Conservation (phyloP, 2,113 vertebrate species). For the Sprattus sprattus region DNA sequence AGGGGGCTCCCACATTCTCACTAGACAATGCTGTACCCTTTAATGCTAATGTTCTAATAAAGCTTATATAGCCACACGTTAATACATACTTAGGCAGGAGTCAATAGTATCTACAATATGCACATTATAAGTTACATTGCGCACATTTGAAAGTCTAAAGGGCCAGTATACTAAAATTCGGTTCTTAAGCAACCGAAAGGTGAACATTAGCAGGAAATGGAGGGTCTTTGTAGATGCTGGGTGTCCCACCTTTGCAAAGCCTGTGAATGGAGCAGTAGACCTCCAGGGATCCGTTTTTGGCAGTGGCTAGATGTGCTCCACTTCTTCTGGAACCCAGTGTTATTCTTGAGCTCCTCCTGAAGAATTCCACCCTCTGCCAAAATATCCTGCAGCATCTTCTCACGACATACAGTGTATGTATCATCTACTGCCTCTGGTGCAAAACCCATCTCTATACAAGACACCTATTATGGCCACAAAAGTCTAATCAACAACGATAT, state of each 20-base stretch:
- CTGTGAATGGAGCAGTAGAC: conserved; percentile 38
- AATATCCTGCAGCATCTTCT: conserved; percentile 52
- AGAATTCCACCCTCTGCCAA: conserved; percentile 48
- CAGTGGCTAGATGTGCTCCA: conserved; percentile 35
- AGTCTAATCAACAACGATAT: neutral
- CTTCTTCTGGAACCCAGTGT: neutral
- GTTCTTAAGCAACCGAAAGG: conserved; percentile 40
- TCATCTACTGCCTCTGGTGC: conserved; percentile 54
- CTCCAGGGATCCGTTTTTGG: conserved; percentile 31
- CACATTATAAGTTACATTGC: too few relatives aligned
- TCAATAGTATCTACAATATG: too few relatives aligned
- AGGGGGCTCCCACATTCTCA: too few relatives aligned
- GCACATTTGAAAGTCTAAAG: too few relatives aligned
- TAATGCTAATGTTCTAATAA: too few relatives aligned
- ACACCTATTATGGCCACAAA: neutral
- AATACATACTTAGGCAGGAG: too few relatives aligned
- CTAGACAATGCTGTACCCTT: too few relatives aligned
- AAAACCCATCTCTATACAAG: too few relatives aligned
- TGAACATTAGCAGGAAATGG: conserved; percentile 67
- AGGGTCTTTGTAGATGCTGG: conserved; percentile 52
- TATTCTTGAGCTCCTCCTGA: conserved; percentile 39
- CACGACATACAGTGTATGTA: conserved; percentile 49
- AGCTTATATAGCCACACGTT: too few relatives aligned
- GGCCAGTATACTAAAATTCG: neutral
- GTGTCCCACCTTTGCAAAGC: conserved; percentile 53